phyloP scores from a whole-genome alignment of 2,797 vertebrate species.

The Oreortyx pictus region DNA sequence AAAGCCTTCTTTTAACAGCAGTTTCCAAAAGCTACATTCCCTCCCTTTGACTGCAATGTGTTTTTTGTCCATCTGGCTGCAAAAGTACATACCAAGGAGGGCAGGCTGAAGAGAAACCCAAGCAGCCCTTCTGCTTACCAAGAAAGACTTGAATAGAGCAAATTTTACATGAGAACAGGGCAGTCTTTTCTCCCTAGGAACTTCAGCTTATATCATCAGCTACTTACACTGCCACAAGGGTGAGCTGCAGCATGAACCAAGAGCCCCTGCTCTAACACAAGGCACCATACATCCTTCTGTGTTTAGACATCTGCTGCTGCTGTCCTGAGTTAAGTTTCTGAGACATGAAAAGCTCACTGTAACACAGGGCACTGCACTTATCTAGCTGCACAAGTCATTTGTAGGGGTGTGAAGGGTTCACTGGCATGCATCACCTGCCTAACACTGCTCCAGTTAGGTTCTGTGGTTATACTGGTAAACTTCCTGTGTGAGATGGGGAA shows the following conservation, averaged over 20 bases:
- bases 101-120: not conserved
- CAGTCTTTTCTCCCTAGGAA: not conserved
- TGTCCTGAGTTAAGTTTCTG: not conserved
- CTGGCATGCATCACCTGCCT: not conserved
- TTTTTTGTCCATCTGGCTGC: conserved; percentile 43
- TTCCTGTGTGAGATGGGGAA: not conserved
- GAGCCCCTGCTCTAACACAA: not conserved
- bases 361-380: not conserved
- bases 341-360: not conserved
- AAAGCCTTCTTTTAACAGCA: not conserved
- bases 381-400: not conserved
- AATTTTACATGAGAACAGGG: not conserved
- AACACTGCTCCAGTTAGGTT: not conserved
- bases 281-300: not conserved
- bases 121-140: conserved; percentile 16
- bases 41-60: not conserved
- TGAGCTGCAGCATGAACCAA: not conserved
- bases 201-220: not conserved
- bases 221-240: fast-evolving
- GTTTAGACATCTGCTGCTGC: not conserved
- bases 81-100: conserved; percentile 29
- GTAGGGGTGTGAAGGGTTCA: not conserved
- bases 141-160: not conserved
- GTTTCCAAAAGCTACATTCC: conserved; percentile 46
- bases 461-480: not conserved